Percentiles rank a stretch among this genome's conserved stretches.
Evolutionary conservation across 2,113 vertebrate species (phyloP).

Genomic region (Leucoraja erinaceus): DNA sequence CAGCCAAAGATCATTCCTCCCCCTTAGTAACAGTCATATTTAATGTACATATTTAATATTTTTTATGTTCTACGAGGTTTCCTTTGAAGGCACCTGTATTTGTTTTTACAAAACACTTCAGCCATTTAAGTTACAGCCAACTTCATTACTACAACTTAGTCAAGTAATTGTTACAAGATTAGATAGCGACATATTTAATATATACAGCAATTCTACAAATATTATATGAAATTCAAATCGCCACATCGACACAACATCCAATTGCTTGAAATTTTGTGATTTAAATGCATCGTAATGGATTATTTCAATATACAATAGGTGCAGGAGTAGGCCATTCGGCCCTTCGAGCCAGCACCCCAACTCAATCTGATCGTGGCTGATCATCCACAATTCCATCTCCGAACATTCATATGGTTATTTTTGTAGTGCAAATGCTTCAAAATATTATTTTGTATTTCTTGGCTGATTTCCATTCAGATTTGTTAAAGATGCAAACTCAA

Average conservation of each 20-base stretch:
- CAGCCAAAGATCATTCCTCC: no score
- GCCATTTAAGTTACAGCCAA: neutral
- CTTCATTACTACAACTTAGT: neutral
- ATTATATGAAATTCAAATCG: neutral
- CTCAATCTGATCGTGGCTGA: no score
- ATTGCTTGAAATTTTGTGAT: neutral
- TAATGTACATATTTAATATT: neutral
- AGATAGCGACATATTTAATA: neutral
- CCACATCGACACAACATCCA: neutral
- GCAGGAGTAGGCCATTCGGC: no score
- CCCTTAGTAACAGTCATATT: no score
- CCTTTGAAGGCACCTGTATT: slow-evolving; percentile 30
- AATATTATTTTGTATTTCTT: neutral
- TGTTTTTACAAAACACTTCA: neutral
- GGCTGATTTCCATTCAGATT: neutral
- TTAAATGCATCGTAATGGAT: neutral
- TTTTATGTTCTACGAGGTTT: neutral
- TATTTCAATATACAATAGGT: neutral
- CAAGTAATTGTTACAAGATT: neutral
- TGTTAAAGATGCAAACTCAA: neutral
- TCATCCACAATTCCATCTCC: no score
- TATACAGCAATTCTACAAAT: neutral
- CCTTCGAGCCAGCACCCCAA: no score
- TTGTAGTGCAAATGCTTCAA: neutral
- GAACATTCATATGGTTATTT: neutral